Evolutionary conservation across 2,888 invertebrate genomes (phyloP), one percentile per base, ranked within the genome.

Genomic region (Lasioglossum marginatum): DNA sequence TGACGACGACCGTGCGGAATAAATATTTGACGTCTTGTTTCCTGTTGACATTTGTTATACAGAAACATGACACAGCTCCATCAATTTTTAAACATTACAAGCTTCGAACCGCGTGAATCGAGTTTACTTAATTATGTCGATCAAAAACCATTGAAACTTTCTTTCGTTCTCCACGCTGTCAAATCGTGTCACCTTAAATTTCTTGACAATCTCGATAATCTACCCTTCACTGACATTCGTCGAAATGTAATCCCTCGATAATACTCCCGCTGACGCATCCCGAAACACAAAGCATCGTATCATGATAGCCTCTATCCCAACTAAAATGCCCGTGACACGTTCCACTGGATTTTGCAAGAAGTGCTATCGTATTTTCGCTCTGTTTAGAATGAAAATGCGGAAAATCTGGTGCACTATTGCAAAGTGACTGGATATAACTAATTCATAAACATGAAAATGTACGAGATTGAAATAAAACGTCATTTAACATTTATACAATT

Each of bases 181-280:
- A 57, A 74, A 31, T 27, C 60, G 16, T n/a, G n/a, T 82, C 68
- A 27, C 68, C 71, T 52, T 74, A 73, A 77, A 82, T 71, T 76
- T 43, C 81, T 57, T 71, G 63, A 31, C 48, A n/a, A 40, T 52
- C 76, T 63, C 63, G 76, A 81, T 81, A 60, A 80, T 70, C 82
- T 52, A 52, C 60, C 77, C 72, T 57, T 27, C 40, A 19, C 14
- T 23, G 34, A 68, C 60, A 57, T 23, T 63, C 79, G 45, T 76
- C 75, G 71, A 85, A 82, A 34, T 31, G 63, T 79, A 75, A 72
- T 72, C 84, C 84, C 84, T 70, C 75, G 84, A 79, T 79, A 83
- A 85, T 85, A 85, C 82, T 72, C 37, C 14, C 78, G 79, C 63
- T 76, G 79, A 71, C 82, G 43, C 37, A 78, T 71, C 19, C 72